Percentiles rank a stretch among this genome's conserved stretches.
These are phyloP conservation scores for Aelia acuminata DNA, from an alignment of 2,888 invertebrate species.

Conservation along the genomic window DNA sequence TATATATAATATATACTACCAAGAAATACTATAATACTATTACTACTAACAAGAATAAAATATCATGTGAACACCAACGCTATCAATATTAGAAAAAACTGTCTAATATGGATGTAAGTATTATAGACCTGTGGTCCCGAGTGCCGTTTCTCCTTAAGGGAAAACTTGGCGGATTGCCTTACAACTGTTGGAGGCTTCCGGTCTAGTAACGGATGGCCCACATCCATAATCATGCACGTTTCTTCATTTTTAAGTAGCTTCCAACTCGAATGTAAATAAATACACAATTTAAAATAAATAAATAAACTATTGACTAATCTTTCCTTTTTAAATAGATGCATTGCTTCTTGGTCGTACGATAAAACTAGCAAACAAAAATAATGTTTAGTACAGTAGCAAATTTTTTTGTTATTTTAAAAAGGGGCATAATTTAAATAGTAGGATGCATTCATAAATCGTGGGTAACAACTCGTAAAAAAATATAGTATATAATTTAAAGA, in stretches of 20 bases:
- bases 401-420: no score
- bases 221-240: not conserved
- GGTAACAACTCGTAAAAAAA: no score
- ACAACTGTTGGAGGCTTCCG: not conserved
- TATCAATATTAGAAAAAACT: not conserved
- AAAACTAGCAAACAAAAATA: no score
- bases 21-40: no score
- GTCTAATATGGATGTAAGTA: not conserved
- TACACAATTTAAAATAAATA: not conserved
- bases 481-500: no score
- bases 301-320: no score
- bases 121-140: not conserved
- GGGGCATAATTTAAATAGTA: no score
- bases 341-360: no score
- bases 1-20: no score
- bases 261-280: no score
- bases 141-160: conserved; percentile 11
- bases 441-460: no score
- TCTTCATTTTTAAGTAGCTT: not conserved
- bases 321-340: not conserved
- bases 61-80: not conserved
- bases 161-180: not conserved
- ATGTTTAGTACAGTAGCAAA: no score
- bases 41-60: not conserved
- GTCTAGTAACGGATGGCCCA: not conserved